Conservation (phyloP, 1,140 invertebrate species). For the Dysdera silvatica region DNA sequence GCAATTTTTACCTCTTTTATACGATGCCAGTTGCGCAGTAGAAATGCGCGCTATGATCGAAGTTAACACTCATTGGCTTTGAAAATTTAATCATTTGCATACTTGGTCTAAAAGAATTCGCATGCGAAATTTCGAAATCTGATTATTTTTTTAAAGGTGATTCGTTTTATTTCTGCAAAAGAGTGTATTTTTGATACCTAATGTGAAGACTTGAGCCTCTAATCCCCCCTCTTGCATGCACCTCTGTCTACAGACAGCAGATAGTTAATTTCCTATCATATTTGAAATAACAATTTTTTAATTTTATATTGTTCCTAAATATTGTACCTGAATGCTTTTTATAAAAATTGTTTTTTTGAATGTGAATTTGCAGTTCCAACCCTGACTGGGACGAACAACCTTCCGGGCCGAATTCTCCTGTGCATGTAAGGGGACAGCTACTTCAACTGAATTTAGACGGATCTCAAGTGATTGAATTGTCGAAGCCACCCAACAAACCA, state of each 20-base stretch:
- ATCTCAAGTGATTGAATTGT: slow-evolving; percentile 38
- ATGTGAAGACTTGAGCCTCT: neutral
- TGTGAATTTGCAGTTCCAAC: slow-evolving; percentile 6
- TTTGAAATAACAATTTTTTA: neutral
- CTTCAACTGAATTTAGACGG: slow-evolving; percentile 38
- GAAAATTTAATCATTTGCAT: too few relatives aligned
- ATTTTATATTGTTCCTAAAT: neutral
- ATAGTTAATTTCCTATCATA: neutral
- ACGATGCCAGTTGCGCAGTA: too few relatives aligned
- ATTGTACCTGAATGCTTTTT: too few relatives aligned
- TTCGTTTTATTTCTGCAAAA: too few relatives aligned
- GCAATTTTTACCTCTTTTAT: too few relatives aligned
- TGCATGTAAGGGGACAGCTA: slow-evolving; percentile 33
- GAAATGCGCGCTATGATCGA: too few relatives aligned
- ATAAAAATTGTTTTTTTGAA: neutral
- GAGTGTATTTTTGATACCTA: neutral
- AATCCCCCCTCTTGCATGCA: neutral
- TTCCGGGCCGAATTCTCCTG: neutral
- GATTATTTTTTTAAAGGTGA: too few relatives aligned
- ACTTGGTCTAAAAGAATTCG: too few relatives aligned
- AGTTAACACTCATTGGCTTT: too few relatives aligned
- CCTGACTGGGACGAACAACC: slow-evolving; percentile 18
- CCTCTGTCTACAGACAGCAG: neutral
- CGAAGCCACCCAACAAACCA: slow-evolving; percentile 37
- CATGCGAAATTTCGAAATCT: too few relatives aligned